Percentiles rank a stretch among this genome's conserved stretches.
Conservation (phyloP, 1,140 invertebrate genomes). For the Trichoplusia ni region DNA sequence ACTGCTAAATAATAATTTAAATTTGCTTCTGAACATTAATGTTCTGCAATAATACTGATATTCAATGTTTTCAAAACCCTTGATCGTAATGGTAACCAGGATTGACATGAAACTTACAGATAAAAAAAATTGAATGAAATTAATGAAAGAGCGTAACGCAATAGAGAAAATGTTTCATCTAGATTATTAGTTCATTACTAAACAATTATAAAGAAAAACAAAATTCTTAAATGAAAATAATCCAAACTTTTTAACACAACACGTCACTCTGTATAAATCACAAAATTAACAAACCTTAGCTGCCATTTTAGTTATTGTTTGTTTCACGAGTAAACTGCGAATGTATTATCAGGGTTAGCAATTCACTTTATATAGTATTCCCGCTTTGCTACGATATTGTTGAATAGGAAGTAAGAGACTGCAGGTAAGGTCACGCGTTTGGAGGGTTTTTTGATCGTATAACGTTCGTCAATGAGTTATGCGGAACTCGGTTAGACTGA, state of each 20-base stretch:
- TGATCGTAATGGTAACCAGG: no score
- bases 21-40: no score
- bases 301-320: slow-evolving; percentile 73
- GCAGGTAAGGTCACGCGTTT: slow-evolving; percentile 69
- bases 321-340: slow-evolving; percentile 73
- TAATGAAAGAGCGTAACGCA: no score
- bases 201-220: neutral
- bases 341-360: slow-evolving; percentile 63
- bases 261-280: neutral
- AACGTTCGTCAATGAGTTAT: slow-evolving; percentile 3
- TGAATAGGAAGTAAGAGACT: slow-evolving; percentile 78
- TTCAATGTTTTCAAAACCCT: no score
- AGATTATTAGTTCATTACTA: neutral
- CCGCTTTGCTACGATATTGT: slow-evolving; percentile 62
- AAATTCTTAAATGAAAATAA: neutral
- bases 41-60: no score
- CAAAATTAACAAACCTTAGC: slow-evolving; percentile 60
- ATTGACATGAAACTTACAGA: no score
- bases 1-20: no score
- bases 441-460: slow-evolving; percentile 7
- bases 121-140: no score
- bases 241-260: neutral
- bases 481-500: slow-evolving; percentile 10
- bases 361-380: slow-evolving; percentile 69
- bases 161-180: no score